Percentiles rank a stretch among this genome's conserved stretches.
phyloP scores from a whole-genome alignment of 1,140 invertebrate species.

The Hycleus phaleratus region DNA sequence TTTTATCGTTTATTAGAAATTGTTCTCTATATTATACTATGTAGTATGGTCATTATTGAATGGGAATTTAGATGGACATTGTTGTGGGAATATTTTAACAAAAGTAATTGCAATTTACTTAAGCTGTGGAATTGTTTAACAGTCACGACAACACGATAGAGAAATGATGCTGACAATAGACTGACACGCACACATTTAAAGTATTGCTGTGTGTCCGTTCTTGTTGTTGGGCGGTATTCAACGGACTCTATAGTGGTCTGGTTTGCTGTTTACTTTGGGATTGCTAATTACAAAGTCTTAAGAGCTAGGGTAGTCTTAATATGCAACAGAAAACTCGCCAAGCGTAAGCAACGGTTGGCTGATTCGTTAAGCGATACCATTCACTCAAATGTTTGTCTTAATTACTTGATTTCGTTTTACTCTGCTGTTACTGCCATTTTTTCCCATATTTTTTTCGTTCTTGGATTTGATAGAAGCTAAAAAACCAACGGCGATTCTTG shows the following conservation, averaged over 20 bases:
- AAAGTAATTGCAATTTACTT: background rate
- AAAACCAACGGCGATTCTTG: too few relatives aligned
- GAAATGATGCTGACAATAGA: too few relatives aligned
- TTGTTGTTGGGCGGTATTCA: slow-evolving; percentile 3
- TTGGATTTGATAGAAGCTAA: too few relatives aligned
- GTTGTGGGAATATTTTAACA: too few relatives aligned
- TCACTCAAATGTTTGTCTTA: slow-evolving; percentile 20
- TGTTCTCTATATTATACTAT: slow-evolving; percentile 6
- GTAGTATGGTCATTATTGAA: slow-evolving; percentile 1
- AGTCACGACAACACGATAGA: slow-evolving; percentile 2
- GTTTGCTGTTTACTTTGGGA: slow-evolving; percentile 28
- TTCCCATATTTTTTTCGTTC: background rate
- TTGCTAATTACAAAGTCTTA: slow-evolving; percentile 35
- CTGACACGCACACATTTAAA: too few relatives aligned
- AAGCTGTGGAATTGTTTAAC: slow-evolving; percentile 9
- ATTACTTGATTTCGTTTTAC: slow-evolving; percentile 7
- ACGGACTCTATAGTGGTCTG: slow-evolving; percentile 12
- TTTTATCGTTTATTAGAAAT: slow-evolving; percentile 32
- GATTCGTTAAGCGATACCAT: slow-evolving; percentile 27
- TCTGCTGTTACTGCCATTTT: background rate
- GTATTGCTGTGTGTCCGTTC: background rate
- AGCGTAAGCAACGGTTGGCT: slow-evolving; percentile 30
- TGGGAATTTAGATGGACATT: too few relatives aligned
- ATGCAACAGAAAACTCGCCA: slow-evolving; percentile 27
- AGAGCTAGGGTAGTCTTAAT: slow-evolving; percentile 28